Evolutionary conservation across 2,888 invertebrate genomes (phyloP), one percentile per base, ranked within the genome.

Genomic region (Tetragonisca angustula): DNA sequence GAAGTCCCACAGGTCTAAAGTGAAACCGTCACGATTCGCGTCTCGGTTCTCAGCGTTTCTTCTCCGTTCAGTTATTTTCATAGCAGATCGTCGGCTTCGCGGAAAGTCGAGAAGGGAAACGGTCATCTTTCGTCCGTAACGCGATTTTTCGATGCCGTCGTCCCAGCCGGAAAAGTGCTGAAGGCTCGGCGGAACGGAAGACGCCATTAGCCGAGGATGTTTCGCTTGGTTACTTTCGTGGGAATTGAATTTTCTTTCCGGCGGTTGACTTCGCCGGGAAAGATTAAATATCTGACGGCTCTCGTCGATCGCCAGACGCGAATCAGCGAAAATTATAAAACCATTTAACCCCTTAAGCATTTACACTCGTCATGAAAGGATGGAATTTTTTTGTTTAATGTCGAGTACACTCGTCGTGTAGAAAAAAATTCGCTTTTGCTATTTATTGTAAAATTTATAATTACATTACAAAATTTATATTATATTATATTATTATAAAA

Each of bases 171-270:
- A 68, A 83, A 62, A 76, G 27, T 49, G 17, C 32, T 21, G 24
- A 11, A 43, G 49, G 36, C 59, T 61, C 50, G 68, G 15, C 70
- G 62, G 27, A 15, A 64, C 17, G 68, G 61, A 73, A 79, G 54
- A 36, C 27, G 72, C 68, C 61, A 54, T 50, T 65, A 65, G 65
- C 62, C 27, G 32, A 52, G 56, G n/a, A 17, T 56, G 49, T 75
- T 59, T 71, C 52, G 32, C 43, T 54, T n/a, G 54, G 49, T 43
- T 65, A 67, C 73, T 73, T 24, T 32, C 52, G 69, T 36, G 73
- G 70, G 59, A 77, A 77, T 77, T 73, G 43, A 81, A 81, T 77
- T 79, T 73, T 32, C 72, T 50, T 69, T 70, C 21, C 43, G 6
- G 5, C 43, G 2, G 56, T 67, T 61, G 65, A 52, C 59, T 32